Evolutionary conservation across 2,797 vertebrate genomes (phyloP), one percentile per base, ranked within the genome.

Genomic region (Austrolebias charrua): DNA sequence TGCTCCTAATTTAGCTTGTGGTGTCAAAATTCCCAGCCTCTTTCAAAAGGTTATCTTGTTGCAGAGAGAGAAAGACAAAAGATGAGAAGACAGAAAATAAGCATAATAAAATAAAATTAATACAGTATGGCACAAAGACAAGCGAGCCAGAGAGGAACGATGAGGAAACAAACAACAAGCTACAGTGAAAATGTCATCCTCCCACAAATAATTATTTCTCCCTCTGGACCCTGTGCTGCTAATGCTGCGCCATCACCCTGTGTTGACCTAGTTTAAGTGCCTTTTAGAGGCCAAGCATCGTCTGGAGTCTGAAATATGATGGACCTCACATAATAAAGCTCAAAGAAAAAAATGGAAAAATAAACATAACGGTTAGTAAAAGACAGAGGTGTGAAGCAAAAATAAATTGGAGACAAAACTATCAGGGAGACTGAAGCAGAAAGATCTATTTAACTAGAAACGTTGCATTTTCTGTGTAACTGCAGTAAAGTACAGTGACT

Each of bases 11-110:
- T 73, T 59, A 15, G 46, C 72, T 69, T 68, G 68, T 51, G 62
- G 70, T 66, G 64, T 45, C 64, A 50, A 73, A 71, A 47, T 53
- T 10, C 7, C 11, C 33, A 20, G 33, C 63, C 67, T 54, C 28
- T 61, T 40, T 45, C 10, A 76, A 79, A 83, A 66, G 68, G 79
- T 80, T 71, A 63, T 31, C 44, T 48, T 48, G n/a, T 63, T 48
- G 38, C 12, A 65, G 51, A 43, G n/a, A 55, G 38, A 24, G 13
- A 60, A 13, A 46, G 51, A 53, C 12, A 59, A 14, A 13, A 58
- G 9, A 54, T n/a, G 7, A 46, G 44, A 7, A 12, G 1, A 48
- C 13, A 59, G 15, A 56, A 42, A 47, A 14, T 18, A 5, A 55
- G 3, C 16, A 24, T 35, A 11, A 40, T 35, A 16, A 35, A 20